Conservation (phyloP, 2,113 vertebrate species). For the Oreochromis aureus region DNA sequence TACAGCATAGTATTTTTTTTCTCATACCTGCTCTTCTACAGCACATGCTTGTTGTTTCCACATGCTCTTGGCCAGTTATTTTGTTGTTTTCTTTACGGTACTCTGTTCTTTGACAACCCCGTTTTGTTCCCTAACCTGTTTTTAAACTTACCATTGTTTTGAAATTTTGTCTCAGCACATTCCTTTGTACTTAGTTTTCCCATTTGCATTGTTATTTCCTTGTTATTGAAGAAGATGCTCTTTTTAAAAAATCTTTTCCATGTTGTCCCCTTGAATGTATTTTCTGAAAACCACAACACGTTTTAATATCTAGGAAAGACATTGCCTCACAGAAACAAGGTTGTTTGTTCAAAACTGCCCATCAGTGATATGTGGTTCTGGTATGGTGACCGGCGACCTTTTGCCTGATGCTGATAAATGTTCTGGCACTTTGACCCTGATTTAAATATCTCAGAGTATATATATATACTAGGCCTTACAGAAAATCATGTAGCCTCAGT, state of each 20-base stretch:
- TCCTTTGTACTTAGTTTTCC: not conserved
- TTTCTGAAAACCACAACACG: not conserved
- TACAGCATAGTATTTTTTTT: not conserved
- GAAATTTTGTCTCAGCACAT: not conserved
- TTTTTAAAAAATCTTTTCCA: accelerated
- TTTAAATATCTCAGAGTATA: not conserved
- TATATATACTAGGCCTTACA: not conserved
- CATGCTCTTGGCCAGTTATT: not conserved
- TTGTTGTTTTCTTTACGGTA: accelerated
- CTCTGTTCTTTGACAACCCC: not conserved
- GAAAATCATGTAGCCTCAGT: not conserved
- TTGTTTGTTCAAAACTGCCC: not conserved
- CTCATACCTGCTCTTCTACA: not conserved
- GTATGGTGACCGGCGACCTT: accelerated
- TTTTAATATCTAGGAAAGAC: not conserved
- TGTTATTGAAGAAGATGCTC: not conserved
- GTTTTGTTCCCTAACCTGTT: not conserved
- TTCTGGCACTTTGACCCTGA: not conserved
- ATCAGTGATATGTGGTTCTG: not conserved
- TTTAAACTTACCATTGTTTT: not conserved
- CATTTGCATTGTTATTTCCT: not conserved
- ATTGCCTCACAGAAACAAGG: not conserved
- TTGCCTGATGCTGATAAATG: not conserved
- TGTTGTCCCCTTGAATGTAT: not conserved
- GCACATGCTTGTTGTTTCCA: not conserved